Evolutionary conservation across 2,797 vertebrate species (phyloP), one percentile per base, ranked within the genome.

Genomic region (Sciaenops ocellatus): DNA sequence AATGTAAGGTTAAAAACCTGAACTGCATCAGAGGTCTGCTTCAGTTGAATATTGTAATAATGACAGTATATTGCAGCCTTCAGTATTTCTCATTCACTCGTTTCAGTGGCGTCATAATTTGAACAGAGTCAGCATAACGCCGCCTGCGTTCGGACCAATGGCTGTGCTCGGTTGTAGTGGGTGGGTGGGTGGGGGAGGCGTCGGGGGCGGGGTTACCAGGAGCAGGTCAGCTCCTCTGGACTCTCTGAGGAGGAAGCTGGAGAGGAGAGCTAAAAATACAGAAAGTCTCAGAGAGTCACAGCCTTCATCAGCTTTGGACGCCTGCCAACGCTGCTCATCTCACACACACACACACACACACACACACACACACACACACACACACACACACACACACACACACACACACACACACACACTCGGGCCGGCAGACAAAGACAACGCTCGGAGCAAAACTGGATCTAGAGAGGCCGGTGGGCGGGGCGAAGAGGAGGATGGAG

Each of bases 251-350:
- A 89, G 76, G 63, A 76, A 69, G 76, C 48, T 28, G 80, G 34
- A 62, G 71, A 73, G 78, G 73, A 20, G 50, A 74, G 84, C 92
- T 94, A 93, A 93, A 94, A 94, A 94, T 92, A 94, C 83, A 85
- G 80, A 73, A 70, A 84, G 88, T 90, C 84, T 87, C 73, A 60
- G 79, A 91, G 89, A 92, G 82, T 91, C 92, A 71, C 72, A 64
- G 77, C 55, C 64, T 80, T 80, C 66, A 52, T 79, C 50, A 70
- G 83, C 71, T 62, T 68, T 81, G 82, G 85, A 84, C 22, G 59
- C 5, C 68, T 47, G 85, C 85, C 84, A 87, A 41, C 72, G 66
- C 34, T 55, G 20, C 73, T 74, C 69, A 52, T 48, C 46, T 22
- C 59, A 69, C 72, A 51, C 46, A 41, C 64, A 57, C 26, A 57